Conservation (phyloP, 64 coral and sea anemone genomes). For the Acropora yongei region DNA sequence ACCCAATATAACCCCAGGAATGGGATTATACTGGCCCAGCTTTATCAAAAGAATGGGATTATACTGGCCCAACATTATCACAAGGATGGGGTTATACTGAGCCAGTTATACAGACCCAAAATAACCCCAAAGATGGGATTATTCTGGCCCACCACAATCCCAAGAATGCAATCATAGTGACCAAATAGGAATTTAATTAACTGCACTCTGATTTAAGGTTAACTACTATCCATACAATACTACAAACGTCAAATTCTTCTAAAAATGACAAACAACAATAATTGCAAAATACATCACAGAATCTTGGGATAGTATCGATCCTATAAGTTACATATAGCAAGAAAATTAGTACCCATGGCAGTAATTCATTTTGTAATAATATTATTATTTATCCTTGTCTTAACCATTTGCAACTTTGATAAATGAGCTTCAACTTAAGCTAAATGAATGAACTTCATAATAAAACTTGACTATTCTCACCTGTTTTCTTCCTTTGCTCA, state of each 20-base stretch:
- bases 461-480: not conserved
- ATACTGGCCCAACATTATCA: not conserved
- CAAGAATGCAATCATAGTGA: too few species aligned
- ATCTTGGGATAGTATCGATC: not conserved
- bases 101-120: not conserved
- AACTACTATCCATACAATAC: not conserved
- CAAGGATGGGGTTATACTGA: not conserved
- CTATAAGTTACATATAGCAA: slow-evolving; percentile 7
- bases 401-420: slow-evolving; percentile 1
- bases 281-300: slow-evolving; percentile 11
- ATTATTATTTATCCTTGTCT: not conserved
- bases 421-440: not conserved
- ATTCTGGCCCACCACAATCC: slow-evolving; percentile 25
- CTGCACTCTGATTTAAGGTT: slow-evolving; percentile 1
- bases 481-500: slow-evolving; percentile 1
- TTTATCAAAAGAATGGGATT: too few species aligned
- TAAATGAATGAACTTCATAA: slow-evolving; percentile 12
- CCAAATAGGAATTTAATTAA: too few species aligned
- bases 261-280: not conserved
- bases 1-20: too few species aligned
- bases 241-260: slow-evolving; percentile 1
- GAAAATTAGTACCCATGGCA: not conserved
- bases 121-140: slow-evolving; percentile 24
- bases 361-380: not conserved
- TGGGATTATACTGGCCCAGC: too few species aligned